Evolutionary conservation across 2,888 invertebrate genomes (phyloP).

Genomic region (Microplitis deprimator): DNA sequence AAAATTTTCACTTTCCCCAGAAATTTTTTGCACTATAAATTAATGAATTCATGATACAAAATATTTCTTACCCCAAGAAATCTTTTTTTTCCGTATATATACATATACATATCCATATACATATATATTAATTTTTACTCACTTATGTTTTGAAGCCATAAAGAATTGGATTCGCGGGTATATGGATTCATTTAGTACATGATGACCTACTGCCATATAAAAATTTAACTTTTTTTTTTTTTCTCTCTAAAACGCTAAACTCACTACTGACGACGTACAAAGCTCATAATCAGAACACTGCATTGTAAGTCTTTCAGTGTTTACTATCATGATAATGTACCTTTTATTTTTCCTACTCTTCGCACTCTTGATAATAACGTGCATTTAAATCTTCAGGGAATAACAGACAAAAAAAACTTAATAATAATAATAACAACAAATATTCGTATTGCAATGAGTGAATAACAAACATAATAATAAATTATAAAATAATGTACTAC

Average conservation of each 20-base stretch:
- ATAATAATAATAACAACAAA: neutral
- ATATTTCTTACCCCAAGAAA: no score
- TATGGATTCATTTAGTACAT: constrained; percentile 34
- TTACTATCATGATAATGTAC: neutral
- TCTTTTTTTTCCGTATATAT: no score
- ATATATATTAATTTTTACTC: neutral
- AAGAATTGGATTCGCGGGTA: constrained; percentile 27
- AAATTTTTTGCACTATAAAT: no score
- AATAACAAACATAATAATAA: neutral
- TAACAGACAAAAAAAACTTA: neutral
- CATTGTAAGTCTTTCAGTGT: neutral
- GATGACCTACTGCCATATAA: constrained; percentile 26
- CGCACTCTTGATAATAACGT: neutral
- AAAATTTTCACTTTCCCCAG: no score
- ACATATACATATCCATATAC: no score
- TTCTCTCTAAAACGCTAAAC: neutral
- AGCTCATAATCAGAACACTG: neutral
- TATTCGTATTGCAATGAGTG: neutral
- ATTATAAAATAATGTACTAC: neutral
- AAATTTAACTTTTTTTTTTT: constrained; percentile 3
- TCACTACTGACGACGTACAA: no score
- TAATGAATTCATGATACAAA: no score
- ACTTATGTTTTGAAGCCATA: constrained; percentile 29
- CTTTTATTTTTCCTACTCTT: neutral
- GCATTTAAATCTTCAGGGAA: constrained; percentile 18